Base-by-base conservation (phyloP, 2,797 vertebrate species). In the Parotocinclus haroldoi region DNA sequence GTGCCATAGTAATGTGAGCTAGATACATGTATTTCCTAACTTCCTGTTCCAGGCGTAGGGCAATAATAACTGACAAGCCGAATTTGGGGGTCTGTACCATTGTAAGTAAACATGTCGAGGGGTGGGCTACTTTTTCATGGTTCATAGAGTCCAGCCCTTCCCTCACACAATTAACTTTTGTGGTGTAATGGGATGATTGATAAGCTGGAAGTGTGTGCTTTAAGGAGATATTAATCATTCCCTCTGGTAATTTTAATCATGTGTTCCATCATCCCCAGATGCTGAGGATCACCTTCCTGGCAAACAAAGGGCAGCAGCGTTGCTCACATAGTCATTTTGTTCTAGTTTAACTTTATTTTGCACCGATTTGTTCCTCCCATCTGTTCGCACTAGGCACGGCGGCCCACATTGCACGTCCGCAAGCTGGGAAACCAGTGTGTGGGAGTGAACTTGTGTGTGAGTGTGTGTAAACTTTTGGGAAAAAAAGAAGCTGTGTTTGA, bases 141-240 rank as follows among this genome's bases (percentile, higher is more conserved):
- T 96, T 96, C 94, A 94, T 90, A 88, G 91, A 89, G 88, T 89
- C 91, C 91, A 92, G 91, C 93, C 95, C 94, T 91, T 89, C 93
- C 93, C 95, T 93, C 91, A 92, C 90, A 94, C 90, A 95, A 92
- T 93, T 94, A 96, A 93, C 95, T 96, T 97, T 94, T 93, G 87
- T 90, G 85, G 87, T 90, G 92, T 98, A 98, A 99, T 98, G 93
- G 95, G 95, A 98, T 98, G 97, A 99, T 99, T 97, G 97, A 98
- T 99, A 98, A 94, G 95, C 94, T 97, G 94, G 94, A 98, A 98
- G 95, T 96, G 91, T 94, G 91, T 90, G 93, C 93, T 94, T 96
- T 95, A 96, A 97, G 95, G 94, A 95, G 96, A 95, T 96, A 99
- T 99, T 99, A 98, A 98, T 99, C 97, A 98, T 98, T 93, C 93